Base-by-base conservation (phyloP, 1,140 invertebrate genomes). In the Drosophila ohnishii region DNA sequence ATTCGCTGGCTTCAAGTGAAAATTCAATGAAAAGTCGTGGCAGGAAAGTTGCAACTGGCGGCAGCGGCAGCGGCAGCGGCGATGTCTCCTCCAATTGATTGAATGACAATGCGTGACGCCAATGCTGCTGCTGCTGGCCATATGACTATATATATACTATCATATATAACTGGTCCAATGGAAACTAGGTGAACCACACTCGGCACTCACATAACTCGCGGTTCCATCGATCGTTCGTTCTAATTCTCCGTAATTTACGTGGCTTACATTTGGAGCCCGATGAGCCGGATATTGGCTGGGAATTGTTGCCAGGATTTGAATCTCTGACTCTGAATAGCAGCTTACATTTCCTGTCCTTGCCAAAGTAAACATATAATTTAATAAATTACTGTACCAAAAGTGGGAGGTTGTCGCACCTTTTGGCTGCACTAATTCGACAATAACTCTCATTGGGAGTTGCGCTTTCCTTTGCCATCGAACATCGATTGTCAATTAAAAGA, bases 161-260 rank as follows among this genome's bases (percentile, higher is more conserved):
- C n/a, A 53, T 53, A 53, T 53, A 72, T 67, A 79, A 74, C 78
- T 87, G 45, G 71, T 77, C 61, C 67, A 71, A 34, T 16, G 72
- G 61, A 83, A 88, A 88, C 85, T 88, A 78, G 84, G 84, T 88
- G 85, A 88, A 89, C 84, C 84, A 80, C 80, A 53, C 51, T 53
- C 51, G 78, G 59, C 55, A 74, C 66, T 60, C 55, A 59, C 77
- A 79, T 74, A 70, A 78, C 51, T 63, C 44, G 64, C 74, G 61
- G 56, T 40, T 63, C 47, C 47, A 50, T 50, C 39, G 50, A 71
- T 76, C 70, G 84, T 88, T 88, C 84, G 84, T 88, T 88, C 84
- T 88, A 88, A 88, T 88, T 88, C 85, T 80, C 42, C 58, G 55
- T 88, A 88, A 88, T 88, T 80, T 88, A 87, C 84, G 71, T 69